Base-by-base conservation (phyloP, 2,113 vertebrate genomes). In the Aix galericulata region DNA sequence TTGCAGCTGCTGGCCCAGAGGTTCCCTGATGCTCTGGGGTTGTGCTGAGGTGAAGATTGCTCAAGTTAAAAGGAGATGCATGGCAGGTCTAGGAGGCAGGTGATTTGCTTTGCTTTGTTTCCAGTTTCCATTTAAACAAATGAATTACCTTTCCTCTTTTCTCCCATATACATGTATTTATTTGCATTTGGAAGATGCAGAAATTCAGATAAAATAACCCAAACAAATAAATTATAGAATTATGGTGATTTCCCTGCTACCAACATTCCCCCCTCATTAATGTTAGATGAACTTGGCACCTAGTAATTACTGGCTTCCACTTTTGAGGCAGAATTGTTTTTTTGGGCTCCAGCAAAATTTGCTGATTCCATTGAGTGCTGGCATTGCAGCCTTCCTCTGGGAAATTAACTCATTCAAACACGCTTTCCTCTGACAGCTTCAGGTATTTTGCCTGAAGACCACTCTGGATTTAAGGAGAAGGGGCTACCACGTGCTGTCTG, bases 271-370 rank as follows among this genome's bases (percentile, higher is more conserved):
- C 21, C 22, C 38, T 95, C 69, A 55, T 95, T 96, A 88, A 91
- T 55, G 46, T 95, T 92, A 76, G 56, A 88, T 91, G 76, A 89
- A 93, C 81, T 95, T 95, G 86, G 79, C 86, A 95, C 92, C 52
- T 82, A 29, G 42, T 91, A 93, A 96, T 95, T 96, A 89, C 72
- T 85, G 59, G n/a, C 40, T 86, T 86, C 89, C 1, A 4, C 31
- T 97, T 96, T 92, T 63, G 72, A 95, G 74, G 89, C 91, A 90
- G 53, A 88, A 52, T 52, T 84, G 38, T 58, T 73, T 86, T 68
- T 89, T 78, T 60, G 91, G 62, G 74, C 83, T 93, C 27, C 44
- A 75, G 88, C 31, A 62, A 72, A 96, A 95, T 21, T 79, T 90
- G 76, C 75, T 90, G 88, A 94, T 96, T 92, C 66, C 22, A 38